Base-by-base conservation (phyloP, 1,140 invertebrate genomes). In the Aleiodes sp. region DNA sequence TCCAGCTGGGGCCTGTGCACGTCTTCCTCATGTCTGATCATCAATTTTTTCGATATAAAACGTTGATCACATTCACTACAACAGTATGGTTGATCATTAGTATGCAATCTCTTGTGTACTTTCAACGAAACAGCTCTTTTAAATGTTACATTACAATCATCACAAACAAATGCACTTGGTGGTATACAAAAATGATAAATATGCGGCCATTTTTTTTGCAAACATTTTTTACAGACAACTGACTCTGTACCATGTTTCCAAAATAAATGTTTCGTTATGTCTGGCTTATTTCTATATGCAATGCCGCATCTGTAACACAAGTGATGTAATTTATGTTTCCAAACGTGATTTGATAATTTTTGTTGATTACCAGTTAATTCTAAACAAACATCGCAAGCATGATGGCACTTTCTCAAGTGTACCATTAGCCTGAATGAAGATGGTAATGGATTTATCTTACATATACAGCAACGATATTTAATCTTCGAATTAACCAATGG, bases 191-290 rank as follows among this genome's bases (percentile, higher is more conserved):
- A 96, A 78, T 96, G 94, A 85, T 95, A 96, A 8, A 95, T 92
- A 82, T 95, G 93, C 0, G 93, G 93, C 94, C 94, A 96, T 74
- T 94, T 94, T 78, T 95, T 95, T 73, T 95, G 92, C 3, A 94
- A 79, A 83, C 94, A 96, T 77, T 89, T 91, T 81, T 94, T 94
- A 80, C 94, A 96, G 3, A 92, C 82, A 1, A 93, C 91, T 85
- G 94, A 94, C 79, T 95, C 94, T 3, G 94, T 95, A 10, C 94
- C 94, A 81, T 96, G 94, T 80, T 96, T 96, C 94, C 94, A 96
- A 80, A 94, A 95, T 37, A 95, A 83, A 87, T 96, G 94, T 77
- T 94, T 94, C 33, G 91, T 94, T 59, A 95, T 95, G 76, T 95
- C 93, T 37, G 91, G 91, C 81, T 95, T 94, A 81, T 94, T 94